Percentiles rank a stretch among this genome's conserved stretches.
phyloP scores from a whole-genome alignment of 2,797 vertebrate genomes.

The Helarctos malayanus region DNA sequence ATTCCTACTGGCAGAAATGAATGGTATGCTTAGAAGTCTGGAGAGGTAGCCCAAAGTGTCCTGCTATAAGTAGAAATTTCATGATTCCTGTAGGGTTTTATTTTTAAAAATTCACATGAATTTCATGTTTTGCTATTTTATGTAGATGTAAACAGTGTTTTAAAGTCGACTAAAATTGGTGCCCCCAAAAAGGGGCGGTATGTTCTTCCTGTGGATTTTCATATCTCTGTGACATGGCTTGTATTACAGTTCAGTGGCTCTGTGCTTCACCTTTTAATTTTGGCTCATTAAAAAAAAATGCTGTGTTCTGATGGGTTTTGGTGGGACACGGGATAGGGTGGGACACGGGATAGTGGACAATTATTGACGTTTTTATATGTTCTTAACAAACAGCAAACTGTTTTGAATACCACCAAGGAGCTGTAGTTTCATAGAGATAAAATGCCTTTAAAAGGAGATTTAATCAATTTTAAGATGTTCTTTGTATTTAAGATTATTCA shows the following conservation, averaged over 20 bases:
- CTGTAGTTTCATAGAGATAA: conserved; percentile 13
- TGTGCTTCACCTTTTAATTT: not conserved
- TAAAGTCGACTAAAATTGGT: conserved; percentile 32
- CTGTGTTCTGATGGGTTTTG: conserved; percentile 39
- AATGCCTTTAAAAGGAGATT: conserved; percentile 5
- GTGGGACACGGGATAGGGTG: not conserved
- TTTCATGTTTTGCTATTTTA: conserved; percentile 55
- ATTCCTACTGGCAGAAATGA: conserved; percentile 9
- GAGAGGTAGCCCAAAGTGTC: not conserved
- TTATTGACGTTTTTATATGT: not conserved
- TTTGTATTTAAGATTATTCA: not conserved
- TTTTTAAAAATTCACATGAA: conserved; percentile 43
- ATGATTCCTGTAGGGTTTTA: not conserved
- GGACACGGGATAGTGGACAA: not conserved
- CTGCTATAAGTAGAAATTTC: conserved; percentile 12
- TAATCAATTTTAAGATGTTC: not conserved
- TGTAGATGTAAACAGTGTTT: conserved; percentile 11
- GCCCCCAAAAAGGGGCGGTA: not conserved
- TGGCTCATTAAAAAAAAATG: not conserved
- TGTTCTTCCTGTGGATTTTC: conserved; percentile 25
- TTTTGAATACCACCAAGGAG: not conserved
- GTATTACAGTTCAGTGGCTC: not conserved
- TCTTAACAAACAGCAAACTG: not conserved
- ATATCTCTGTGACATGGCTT: not conserved
- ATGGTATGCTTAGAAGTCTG: not conserved